Conservation (phyloP, 2,888 invertebrate species). For the Netelia inedita region DNA sequence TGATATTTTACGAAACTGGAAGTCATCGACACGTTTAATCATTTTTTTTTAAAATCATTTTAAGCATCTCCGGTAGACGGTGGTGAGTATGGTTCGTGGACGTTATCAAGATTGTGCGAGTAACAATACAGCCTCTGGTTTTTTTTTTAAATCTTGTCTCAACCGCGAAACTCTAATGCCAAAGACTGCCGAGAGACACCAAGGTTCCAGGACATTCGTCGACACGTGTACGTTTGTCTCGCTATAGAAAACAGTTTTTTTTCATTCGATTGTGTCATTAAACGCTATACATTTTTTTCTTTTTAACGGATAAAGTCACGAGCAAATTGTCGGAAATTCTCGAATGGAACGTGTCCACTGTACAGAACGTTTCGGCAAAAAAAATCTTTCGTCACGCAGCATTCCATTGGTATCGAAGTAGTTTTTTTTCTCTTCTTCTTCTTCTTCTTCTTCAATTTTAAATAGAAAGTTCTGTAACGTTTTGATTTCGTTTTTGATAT, state of each 20-base stretch:
- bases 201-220: slow-evolving; percentile 24
- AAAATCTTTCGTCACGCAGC: not conserved
- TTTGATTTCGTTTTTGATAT: not conserved
- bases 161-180: slow-evolving; percentile 46
- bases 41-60: not conserved
- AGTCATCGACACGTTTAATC: slow-evolving; percentile 19
- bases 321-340: slow-evolving; percentile 24
- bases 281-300: slow-evolving; percentile 16
- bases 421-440: not conserved
- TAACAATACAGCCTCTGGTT: slow-evolving; percentile 34
- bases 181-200: slow-evolving; percentile 8
- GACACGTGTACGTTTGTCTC: slow-evolving; percentile 11
- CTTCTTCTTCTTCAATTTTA: not conserved
- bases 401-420: not conserved
- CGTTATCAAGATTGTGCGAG: not conserved
- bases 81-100: not conserved
- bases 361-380: slow-evolving; percentile 1
- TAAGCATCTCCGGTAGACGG: not conserved
- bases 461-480: not conserved
- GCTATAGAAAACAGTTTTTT: slow-evolving; percentile 19
- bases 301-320: not conserved
- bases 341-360: no score
- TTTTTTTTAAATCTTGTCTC: slow-evolving; percentile 34
- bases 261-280: not conserved
- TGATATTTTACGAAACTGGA: slow-evolving; percentile 29